Evolutionary conservation across 2,113 vertebrate genomes (phyloP).

Genomic region (Corydoras maculifer): DNA sequence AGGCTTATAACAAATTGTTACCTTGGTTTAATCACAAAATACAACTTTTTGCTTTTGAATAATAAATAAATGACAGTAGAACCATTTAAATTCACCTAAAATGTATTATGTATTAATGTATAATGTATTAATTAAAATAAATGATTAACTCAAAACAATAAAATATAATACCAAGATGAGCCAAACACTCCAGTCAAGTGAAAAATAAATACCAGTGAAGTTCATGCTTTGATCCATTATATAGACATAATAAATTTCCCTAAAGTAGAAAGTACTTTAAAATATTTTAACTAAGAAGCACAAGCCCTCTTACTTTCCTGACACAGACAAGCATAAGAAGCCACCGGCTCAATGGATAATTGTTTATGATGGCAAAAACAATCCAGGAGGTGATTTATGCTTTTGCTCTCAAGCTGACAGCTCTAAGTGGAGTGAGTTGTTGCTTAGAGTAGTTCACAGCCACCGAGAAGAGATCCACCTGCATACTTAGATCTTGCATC

Average conservation of each 20-base stretch:
- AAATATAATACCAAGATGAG: not conserved
- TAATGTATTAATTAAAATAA: not conserved
- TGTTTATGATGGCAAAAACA: constrained; percentile 32
- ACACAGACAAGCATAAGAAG: constrained; percentile 27
- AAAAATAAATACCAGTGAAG: constrained; percentile 41
- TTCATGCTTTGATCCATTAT: constrained; percentile 44
- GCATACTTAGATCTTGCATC: constrained; percentile 23
- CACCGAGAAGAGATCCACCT: constrained; percentile 22
- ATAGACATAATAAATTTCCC: constrained; percentile 50
- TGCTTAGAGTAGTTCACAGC: constrained; percentile 1
- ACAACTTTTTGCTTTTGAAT: no score
- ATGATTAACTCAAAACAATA: not conserved
- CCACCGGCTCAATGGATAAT: constrained; percentile 52
- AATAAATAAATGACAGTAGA: no score
- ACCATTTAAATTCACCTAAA: no score
- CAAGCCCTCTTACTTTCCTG: constrained; percentile 41
- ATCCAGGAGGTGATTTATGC: constrained; percentile 24
- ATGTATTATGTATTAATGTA: no score
- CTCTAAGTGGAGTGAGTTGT: constrained; percentile 13
- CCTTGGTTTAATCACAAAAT: no score
- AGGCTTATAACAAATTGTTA: no score
- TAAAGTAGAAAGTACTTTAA: constrained; percentile 23
- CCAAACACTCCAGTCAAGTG: not conserved
- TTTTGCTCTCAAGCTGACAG: constrained; percentile 17
- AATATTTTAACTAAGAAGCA: not conserved